Evolutionary conservation across 1,140 invertebrate species (phyloP).

Genomic region (Battus philenor): DNA sequence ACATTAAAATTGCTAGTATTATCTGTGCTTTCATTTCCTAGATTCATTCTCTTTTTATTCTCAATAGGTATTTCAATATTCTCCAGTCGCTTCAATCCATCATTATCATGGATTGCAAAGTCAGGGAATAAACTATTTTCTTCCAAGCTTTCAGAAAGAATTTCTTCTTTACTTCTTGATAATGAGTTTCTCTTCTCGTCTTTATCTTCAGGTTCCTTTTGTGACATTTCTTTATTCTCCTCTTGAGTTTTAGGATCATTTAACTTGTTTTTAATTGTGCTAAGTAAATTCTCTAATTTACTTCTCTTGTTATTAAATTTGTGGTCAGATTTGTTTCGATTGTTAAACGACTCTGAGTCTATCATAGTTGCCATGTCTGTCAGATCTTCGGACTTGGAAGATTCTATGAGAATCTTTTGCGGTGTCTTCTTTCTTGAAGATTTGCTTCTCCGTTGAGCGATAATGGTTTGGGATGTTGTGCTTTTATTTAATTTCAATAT

Average conservation of each 20-base stretch:
- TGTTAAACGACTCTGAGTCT: constrained; percentile 16
- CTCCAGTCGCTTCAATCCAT: constrained; percentile 40
- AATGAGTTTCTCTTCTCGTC: not conserved
- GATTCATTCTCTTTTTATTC: constrained; percentile 3
- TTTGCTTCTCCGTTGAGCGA: not conserved
- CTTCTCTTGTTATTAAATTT: constrained; percentile 36
- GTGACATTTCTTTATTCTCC: not conserved
- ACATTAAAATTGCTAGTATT: too few species aligned
- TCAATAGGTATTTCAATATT: constrained; percentile 49
- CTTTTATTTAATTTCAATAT: not conserved
- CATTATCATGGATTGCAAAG: constrained; percentile 32
- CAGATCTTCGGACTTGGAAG: not conserved
- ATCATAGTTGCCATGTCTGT: not conserved
- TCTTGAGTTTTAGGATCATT: not conserved
- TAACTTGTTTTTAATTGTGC: constrained; percentile 36
- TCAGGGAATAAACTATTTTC: constrained; percentile 26
- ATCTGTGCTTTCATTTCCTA: too few species aligned
- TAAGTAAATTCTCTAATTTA: constrained; percentile 45
- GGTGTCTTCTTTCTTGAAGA: constrained; percentile 4
- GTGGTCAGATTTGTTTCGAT: constrained; percentile 20
- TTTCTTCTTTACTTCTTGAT: constrained; percentile 2
- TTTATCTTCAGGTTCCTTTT: not conserved
- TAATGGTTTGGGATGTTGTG: not conserved
- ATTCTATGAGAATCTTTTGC: constrained; percentile 3
- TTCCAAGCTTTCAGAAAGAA: constrained; percentile 25